phyloP scores from a whole-genome alignment of 2,888 invertebrate genomes.

The Myopa tessellatipennis region DNA sequence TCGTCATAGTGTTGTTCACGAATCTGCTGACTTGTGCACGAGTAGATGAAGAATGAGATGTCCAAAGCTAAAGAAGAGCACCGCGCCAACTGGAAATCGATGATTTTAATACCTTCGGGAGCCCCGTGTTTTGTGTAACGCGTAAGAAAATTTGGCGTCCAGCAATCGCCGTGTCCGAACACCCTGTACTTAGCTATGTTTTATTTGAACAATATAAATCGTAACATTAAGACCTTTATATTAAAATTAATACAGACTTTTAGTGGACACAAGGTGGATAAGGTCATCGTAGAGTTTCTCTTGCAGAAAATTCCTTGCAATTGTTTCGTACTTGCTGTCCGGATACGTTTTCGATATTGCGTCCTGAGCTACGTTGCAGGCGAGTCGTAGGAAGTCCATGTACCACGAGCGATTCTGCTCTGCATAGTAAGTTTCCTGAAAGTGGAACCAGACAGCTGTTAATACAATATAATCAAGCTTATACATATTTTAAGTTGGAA shows the following conservation, averaged over 20 bases:
- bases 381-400: conserved; percentile 69
- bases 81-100: conserved; percentile 77
- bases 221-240: neutral
- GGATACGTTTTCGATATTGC: conserved; percentile 76
- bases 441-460: neutral
- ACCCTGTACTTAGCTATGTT: conserved; percentile 69
- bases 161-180: conserved; percentile 79
- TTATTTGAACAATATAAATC: conserved; percentile 10
- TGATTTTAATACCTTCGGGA: conserved; percentile 69
- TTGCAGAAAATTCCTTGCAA: conserved; percentile 71
- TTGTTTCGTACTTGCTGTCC: conserved; percentile 71
- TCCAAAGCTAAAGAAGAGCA: conserved; percentile 61
- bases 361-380: conserved; percentile 72
- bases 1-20: conserved; percentile 72
- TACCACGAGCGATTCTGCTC: conserved; percentile 73
- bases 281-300: conserved; percentile 69
- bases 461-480: neutral
- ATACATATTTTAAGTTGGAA: no score
- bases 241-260: conserved; percentile 49
- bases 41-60: conserved; percentile 71
- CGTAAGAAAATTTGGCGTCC: conserved; percentile 80
- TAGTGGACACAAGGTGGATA: conserved; percentile 61
- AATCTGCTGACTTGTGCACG: conserved; percentile 73
- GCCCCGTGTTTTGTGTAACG: conserved; percentile 60
- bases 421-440: conserved; percentile 72